Evolutionary conservation across 2,113 vertebrate species (phyloP), one percentile per base, ranked within the genome.

Genomic region (Typhlomys cinereus): DNA sequence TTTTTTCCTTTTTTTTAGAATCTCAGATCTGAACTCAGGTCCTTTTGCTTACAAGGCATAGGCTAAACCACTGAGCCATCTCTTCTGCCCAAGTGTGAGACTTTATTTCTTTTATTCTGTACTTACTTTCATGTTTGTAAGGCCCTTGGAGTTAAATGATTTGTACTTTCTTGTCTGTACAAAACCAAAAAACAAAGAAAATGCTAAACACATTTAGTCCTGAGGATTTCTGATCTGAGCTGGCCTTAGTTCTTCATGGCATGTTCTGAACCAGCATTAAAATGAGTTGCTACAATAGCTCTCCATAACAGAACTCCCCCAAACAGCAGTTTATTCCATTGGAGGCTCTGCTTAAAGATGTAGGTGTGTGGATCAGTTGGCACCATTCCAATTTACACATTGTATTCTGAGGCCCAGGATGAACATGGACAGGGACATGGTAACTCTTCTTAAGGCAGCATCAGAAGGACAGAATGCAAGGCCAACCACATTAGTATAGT

Each of bases 151-250:
- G 11, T 8, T 18, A 44, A 10, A 11, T 17, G 85, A 67, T 90
- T 92, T 92, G 21, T 9, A 48, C 94, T 21, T n/a, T 88, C 44
- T 61, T 91, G 71, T 12, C 31, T 91, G 90, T 80, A 87, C n/a
- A 83, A 76, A 94, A 92, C 57, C 46, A 0, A 25, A 83, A 88
- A 78, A 73, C 73, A 48, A 23, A 44, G 64, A 21, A 34, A 86
- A 66, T 96, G 88, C 13, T 92, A 82, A 90, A 76, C 27, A 64
- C 27, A 46, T 87, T 93, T 92, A 48, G 34, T 84, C 11, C n/a
- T 75, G 50, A 82, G n/a, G 31, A 29, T 92, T 86, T 81, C 54
- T 89, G 36, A 41, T 71, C 69, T 85, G 67, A 18, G 34, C 61
- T 95, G 85, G 18, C 78, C 52, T 75, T 52, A 50, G 6, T 83